phyloP scores from a whole-genome alignment of 2,888 invertebrate species.

The Noctua comes region DNA sequence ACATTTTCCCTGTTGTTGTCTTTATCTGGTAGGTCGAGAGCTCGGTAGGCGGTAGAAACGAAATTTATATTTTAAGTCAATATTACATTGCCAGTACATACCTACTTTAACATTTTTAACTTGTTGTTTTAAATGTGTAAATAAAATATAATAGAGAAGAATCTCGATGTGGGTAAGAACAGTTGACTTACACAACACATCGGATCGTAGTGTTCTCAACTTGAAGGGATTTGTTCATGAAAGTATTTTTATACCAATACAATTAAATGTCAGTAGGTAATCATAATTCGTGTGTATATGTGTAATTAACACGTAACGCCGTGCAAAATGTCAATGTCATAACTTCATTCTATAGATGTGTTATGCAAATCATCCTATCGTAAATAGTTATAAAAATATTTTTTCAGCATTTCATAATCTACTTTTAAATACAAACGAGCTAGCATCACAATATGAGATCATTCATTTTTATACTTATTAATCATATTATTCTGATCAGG shows the following conservation, averaged over 20 bases:
- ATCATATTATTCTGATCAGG: constrained; percentile 47
- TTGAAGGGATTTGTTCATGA: background rate
- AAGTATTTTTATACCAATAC: background rate
- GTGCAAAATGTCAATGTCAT: background rate
- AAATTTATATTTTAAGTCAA: background rate
- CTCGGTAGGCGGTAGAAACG: too few species aligned
- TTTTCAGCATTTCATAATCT: constrained; percentile 58
- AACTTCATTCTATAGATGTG: constrained; percentile 11
- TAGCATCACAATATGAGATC: constrained; percentile 67
- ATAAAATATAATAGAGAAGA: background rate
- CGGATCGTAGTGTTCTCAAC: background rate
- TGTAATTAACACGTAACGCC: background rate
- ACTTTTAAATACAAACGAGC: constrained; percentile 57
- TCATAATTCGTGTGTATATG: background rate
- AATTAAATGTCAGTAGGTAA: background rate
- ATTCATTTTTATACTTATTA: constrained; percentile 54
- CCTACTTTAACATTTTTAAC: background rate
- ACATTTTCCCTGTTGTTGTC: background rate
- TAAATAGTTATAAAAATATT: constrained; percentile 25
- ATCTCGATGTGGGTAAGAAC: background rate
- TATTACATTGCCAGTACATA: background rate
- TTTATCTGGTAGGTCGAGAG: background rate
- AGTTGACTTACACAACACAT: background rate
- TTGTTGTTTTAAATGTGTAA: background rate
- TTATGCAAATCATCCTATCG: constrained; percentile 50